Base-by-base conservation (phyloP, 2,797 vertebrate genomes). In the Acrocephalus scirpaceus region DNA sequence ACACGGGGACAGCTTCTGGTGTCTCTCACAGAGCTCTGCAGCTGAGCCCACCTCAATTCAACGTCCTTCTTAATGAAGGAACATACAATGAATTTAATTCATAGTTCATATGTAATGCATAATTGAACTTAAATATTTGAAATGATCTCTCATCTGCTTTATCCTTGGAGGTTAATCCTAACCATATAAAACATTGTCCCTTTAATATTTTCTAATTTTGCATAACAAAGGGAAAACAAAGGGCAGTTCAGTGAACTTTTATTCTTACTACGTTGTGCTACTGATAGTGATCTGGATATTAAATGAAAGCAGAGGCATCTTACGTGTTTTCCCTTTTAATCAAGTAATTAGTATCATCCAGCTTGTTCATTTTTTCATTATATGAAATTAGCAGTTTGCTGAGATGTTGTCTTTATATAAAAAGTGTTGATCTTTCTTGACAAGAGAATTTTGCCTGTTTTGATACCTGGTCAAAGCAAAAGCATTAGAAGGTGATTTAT, bases 91-190 rank as follows among this genome's bases (percentile, higher is more conserved):
- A 75, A 79, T 96, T 91, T 94, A 67, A 92, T 94, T 96, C 48
- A 25, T 23, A 66, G 45, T 95, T 94, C 19, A 16, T 92, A 30
- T 11, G 25, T 88, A 40, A n/a, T 77, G 30, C 11, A 14, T 94
- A 94, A 81, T 93, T 95, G 86, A 95, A 95, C 75, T 93, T 93
- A 86, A 96, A 89, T 93, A 85, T 95, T 97, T 74, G 86, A 96
- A 96, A 80, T 94, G 9, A 51, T 92, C 42, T 50, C 40, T 97
- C 62, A 66, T 93, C 90, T 96, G 48, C 64, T 93, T 16, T 96
- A 61, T 95, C 79, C 67, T 90, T 93, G 50, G 80, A 94, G 62
- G 60, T 54, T 96, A 89, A 86, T 87, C 80, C 45, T 93, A 94
- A 72, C 81, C 95, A 71, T 64, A 0, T 91, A 42, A 95, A 93